These are phyloP conservation scores for Megalopta genalis DNA, from an alignment of 1,140 invertebrate species.

Conservation along the genomic window DNA sequence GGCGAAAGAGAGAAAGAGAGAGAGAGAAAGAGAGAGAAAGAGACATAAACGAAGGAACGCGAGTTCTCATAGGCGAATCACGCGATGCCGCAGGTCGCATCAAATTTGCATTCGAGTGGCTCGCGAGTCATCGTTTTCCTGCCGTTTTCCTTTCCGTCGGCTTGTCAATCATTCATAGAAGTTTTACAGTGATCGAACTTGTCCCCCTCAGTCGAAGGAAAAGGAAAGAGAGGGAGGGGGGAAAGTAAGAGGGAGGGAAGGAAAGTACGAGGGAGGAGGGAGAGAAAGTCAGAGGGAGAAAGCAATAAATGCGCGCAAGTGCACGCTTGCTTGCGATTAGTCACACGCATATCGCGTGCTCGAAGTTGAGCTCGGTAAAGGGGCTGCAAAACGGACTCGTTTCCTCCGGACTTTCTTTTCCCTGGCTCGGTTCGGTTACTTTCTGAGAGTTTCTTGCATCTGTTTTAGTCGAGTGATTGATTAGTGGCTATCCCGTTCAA, in stretches of 20 bases:
- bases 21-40: too few species aligned
- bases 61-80: conserved; percentile 36
- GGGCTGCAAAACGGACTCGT: conserved; percentile 33
- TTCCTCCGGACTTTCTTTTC: neutral
- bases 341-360: conserved; percentile 49
- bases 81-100: conserved; percentile 62
- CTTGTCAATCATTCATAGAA: conserved; percentile 64
- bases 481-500: too few species aligned
- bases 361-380: neutral
- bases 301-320: conserved; percentile 39
- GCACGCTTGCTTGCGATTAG: conserved; percentile 54
- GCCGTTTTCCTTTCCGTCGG: conserved; percentile 23
- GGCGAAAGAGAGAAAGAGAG: too few species aligned
- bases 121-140: conserved; percentile 60
- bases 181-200: conserved; percentile 58
- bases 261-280: neutral
- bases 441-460: neutral
- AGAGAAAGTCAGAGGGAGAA: neutral
- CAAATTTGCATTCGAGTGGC: conserved; percentile 66
- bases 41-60: conserved; percentile 31
- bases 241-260: too few species aligned
- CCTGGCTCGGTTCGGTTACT: neutral
- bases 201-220: conserved; percentile 11
- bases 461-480: too few species aligned
- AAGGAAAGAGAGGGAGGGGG: neutral